Percentiles rank a stretch among this genome's conserved stretches.
These are phyloP conservation scores for Pimpla rufipes DNA, from an alignment of 2,888 invertebrate species.

Conservation along the genomic window DNA sequence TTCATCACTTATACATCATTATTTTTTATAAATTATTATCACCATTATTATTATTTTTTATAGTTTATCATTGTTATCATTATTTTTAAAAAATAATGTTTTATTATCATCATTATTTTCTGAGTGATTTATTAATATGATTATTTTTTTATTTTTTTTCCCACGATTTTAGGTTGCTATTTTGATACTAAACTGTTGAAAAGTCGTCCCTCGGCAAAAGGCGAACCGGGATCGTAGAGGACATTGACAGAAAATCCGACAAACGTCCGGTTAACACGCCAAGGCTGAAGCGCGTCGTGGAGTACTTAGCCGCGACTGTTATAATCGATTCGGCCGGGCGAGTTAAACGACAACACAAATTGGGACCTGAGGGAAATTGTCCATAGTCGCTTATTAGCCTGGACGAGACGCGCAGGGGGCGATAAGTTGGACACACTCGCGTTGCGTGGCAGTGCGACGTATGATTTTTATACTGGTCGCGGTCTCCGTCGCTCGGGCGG, in stretches of 20 bases:
- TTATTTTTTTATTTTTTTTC: no score
- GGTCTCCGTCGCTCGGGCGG: slow-evolving; percentile 10
- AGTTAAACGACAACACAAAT: neutral
- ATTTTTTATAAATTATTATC: no score
- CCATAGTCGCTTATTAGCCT: neutral
- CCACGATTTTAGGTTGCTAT: no score
- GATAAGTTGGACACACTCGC: neutral
- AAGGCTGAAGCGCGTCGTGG: neutral
- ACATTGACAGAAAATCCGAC: neutral
- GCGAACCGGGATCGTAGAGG: neutral
- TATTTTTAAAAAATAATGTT: no score
- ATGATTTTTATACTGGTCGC: slow-evolving; percentile 16
- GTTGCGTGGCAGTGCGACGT: neutral
- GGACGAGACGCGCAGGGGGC: neutral
- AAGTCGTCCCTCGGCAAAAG: no score
- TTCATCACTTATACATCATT: no score
- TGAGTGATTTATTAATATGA: no score
- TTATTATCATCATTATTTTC: no score
- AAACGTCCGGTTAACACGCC: neutral
- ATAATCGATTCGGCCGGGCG: neutral
- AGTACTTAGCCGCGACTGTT: neutral
- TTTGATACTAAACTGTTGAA: no score
- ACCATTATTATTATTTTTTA: no score
- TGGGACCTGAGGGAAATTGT: neutral
- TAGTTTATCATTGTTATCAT: no score